Percentiles rank a stretch among this genome's conserved stretches.
Conservation (phyloP, 2,113 vertebrate genomes). For the Chloropsis cyanopogon region DNA sequence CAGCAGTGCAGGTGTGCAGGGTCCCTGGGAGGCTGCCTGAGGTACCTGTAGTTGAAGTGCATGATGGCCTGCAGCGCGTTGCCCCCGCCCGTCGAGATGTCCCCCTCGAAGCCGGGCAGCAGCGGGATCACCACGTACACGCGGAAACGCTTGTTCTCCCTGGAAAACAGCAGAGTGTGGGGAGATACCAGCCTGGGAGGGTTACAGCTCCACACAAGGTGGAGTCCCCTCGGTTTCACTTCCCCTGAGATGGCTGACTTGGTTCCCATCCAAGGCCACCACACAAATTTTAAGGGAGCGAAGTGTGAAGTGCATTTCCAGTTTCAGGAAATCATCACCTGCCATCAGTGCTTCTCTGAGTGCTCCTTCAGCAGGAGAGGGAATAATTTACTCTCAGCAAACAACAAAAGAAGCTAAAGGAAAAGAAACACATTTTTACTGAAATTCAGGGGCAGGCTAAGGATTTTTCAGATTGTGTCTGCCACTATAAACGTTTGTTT, state of each 20-base stretch:
- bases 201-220: rapidly evolving
- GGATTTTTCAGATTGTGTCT: background rate
- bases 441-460: background rate
- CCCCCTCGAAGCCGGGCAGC: conserved; percentile 93
- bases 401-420: background rate
- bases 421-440: background rate
- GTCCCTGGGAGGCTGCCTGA: background rate
- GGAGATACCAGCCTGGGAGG: background rate
- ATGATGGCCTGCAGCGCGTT: conserved; percentile 93
- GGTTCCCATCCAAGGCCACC: background rate
- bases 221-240: rapidly evolving
- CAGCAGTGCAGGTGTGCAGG: background rate
- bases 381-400: background rate
- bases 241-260: rapidly evolving
- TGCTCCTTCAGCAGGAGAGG: background rate
- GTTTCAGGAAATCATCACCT: background rate
- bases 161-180: background rate
- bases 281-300: background rate
- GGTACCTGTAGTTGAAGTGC: conserved; percentile 98
- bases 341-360: background rate
- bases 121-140: conserved; percentile 94
- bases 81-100: conserved; percentile 93
- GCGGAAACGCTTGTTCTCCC: conserved; percentile 83
- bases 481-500: rapidly evolving
- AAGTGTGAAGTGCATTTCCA: background rate